Evolutionary conservation across 2,888 invertebrate genomes (phyloP), one percentile per base, ranked within the genome.

Genomic region (Diadegma fenestrale): DNA sequence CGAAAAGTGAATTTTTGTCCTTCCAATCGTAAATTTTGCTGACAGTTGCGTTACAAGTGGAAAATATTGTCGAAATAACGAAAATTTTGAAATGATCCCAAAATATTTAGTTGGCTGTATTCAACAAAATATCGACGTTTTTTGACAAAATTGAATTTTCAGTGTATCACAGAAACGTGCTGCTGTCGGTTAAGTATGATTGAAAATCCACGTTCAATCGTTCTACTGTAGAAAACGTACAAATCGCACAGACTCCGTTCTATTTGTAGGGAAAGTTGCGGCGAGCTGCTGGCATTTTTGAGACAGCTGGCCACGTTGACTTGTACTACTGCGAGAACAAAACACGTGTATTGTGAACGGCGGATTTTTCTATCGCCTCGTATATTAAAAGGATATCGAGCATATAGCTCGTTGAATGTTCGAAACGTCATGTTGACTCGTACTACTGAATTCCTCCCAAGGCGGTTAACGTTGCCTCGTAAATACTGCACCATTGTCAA

Each of bases 311-410:
- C 17, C 10, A 37, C 48, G 48, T 76, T 51, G 64, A 76, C 48
- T 51, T 5, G 22, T 51, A 77, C 82, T 77, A 77, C 71, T 71
- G n/a, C n/a, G 54, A 33, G 6, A 14, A 68, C 30, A 64, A n/a
- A n/a, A 33, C 26, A n/a, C 5, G 26, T 37, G 17, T n/a, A 37
- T 3, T 8, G 1, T 37, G 8, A 64, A 64, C 19, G n/a, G 4
- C 10, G 37, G 0, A 6, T 33, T 58, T 22, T 58, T 26, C 8
- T 58, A 14, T 5, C 12, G 58, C 12, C 12, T 26, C 12, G 26
- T 58, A 58, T 22, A 26, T 58, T 26, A 26, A 58, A 58, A 58
- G 26, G 26, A 10, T 58, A 26, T 22, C 22, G 26, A 14, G 14
- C 26, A 14, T 1, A 14, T 14, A 14, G 26, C 26, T 14, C 26